These are phyloP conservation scores for Bergia sp. DNA, from an alignment of 92 coral and sea anemone genomes.

Conservation along the genomic window DNA sequence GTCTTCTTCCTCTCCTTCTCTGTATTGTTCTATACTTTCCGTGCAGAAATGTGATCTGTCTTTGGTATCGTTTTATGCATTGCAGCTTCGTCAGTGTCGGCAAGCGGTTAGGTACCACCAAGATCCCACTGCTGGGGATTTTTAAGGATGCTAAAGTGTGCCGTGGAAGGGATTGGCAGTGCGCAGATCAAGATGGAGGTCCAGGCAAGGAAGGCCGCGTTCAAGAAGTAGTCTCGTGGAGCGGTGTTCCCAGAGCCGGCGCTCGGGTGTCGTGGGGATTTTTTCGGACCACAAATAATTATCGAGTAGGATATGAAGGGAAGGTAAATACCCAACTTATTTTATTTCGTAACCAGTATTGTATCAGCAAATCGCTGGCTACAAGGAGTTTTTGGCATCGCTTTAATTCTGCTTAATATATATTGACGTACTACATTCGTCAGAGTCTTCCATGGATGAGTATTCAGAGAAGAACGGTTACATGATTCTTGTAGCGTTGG, in stretches of 20 bases:
- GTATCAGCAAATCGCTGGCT: not conserved
- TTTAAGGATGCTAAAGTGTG: conserved; percentile 38
- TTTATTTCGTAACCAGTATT: not conserved
- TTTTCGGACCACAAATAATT: not conserved
- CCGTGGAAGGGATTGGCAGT: conserved; percentile 43
- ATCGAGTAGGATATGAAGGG: conserved; percentile 37
- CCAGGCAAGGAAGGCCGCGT: conserved; percentile 20
- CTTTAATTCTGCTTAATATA: not conserved
- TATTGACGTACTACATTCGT: no score
- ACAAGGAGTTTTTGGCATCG: not conserved
- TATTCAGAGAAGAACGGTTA: not conserved
- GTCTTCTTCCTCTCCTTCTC: no score
- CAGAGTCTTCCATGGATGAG: not conserved
- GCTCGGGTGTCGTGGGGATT: conserved; percentile 29
- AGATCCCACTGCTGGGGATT: conserved; percentile 3
- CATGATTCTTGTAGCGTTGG: not conserved
- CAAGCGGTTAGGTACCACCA: conserved; percentile 29
- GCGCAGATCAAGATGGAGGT: conserved; percentile 39
- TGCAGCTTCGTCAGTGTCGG: conserved; percentile 33
- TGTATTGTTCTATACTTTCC: no score
- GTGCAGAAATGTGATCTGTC: no score
- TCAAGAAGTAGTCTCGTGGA: conserved; percentile 10
- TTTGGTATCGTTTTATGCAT: not conserved
- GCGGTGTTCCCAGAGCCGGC: not conserved
- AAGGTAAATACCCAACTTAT: conserved; percentile 1